phyloP scores from a whole-genome alignment of 2,888 invertebrate species.

The Latrodectus elegans region DNA sequence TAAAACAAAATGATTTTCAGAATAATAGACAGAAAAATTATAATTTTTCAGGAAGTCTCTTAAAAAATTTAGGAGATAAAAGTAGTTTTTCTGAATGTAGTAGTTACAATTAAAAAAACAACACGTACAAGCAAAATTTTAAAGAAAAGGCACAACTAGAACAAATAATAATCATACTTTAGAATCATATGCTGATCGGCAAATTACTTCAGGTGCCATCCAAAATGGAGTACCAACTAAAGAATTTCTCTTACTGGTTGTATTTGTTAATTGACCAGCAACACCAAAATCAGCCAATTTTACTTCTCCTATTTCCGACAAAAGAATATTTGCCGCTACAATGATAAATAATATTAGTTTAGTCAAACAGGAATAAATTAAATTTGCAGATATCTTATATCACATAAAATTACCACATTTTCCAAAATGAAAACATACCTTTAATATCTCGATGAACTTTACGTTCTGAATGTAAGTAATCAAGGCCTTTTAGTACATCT shows the following conservation, averaged over 20 bases:
- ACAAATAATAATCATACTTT: conserved; percentile 78
- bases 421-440: conserved; percentile 76
- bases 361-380: background rate
- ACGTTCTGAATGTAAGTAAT: conserved; percentile 98
- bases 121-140: no score
- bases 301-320: conserved; percentile 99
- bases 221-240: conserved; percentile 98
- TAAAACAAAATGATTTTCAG: no score
- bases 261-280: conserved; percentile 91
- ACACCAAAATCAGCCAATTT: conserved; percentile 99
- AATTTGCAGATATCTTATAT: background rate
- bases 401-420: no score
- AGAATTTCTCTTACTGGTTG: conserved; percentile 93
- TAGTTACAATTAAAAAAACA: no score
- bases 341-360: conserved; percentile 40
- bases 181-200: conserved; percentile 95
- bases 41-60: no score
- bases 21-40: no score
- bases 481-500: conserved; percentile 97
- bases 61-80: no score
- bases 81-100: no score
- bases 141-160: background rate
- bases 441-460: conserved; percentile 99
- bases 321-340: conserved; percentile 94
- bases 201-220: conserved; percentile 98